Conservation (phyloP, 2,113 vertebrate genomes). For the Nettapus auritus region DNA sequence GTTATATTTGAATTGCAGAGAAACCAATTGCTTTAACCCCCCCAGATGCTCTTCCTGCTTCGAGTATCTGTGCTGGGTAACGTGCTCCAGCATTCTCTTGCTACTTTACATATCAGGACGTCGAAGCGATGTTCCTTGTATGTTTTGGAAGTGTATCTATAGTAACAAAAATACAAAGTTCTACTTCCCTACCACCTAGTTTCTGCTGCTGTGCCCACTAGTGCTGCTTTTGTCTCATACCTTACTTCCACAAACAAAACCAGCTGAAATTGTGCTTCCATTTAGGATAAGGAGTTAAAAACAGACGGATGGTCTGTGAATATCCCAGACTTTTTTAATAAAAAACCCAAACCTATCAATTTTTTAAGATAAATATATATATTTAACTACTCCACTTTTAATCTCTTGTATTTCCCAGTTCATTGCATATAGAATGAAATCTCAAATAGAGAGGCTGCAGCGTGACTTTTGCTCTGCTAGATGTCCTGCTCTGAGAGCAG, state of each 20-base stretch:
- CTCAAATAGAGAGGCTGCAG: neutral
- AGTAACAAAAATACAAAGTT: neutral
- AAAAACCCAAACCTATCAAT: neutral
- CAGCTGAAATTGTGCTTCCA: neutral
- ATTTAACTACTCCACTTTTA: neutral
- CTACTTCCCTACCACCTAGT: neutral
- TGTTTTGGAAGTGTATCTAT: neutral
- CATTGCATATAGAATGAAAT: neutral
- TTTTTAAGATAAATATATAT: neutral
- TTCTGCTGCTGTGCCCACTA: neutral
- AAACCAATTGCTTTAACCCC: neutral
- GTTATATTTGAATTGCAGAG: neutral
- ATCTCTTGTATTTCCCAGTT: neutral
- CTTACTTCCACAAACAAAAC: neutral
- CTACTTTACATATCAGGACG: neutral
- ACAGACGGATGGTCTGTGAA: neutral
- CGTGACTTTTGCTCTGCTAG: neutral
- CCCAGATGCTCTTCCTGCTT: neutral
- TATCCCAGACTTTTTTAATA: neutral
- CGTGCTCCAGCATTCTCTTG: accelerated
- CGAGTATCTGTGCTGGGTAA: neutral
- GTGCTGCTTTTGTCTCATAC: neutral
- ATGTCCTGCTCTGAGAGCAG: neutral
- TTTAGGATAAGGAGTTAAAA: neutral
- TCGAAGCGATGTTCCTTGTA: neutral